Evolutionary conservation across 2,797 vertebrate species (phyloP).

Genomic region (Streptopelia turtur): DNA sequence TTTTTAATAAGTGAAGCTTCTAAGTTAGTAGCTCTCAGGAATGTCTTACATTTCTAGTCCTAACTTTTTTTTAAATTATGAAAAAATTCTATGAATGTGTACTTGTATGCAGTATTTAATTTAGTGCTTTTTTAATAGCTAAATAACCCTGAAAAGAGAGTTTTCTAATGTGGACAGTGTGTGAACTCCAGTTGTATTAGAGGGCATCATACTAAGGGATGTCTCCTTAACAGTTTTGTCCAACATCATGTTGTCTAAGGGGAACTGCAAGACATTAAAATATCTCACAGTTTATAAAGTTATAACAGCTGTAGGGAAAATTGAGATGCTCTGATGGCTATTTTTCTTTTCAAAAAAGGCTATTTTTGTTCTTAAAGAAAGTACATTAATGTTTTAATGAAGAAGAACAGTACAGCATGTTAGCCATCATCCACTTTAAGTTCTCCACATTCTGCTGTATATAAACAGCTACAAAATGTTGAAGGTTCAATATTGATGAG

Average conservation of each 20-base stretch:
- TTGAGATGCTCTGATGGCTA: not conserved
- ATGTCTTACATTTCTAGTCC: slow-evolving; percentile 16
- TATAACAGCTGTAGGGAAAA: not conserved
- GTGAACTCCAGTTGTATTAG: not conserved
- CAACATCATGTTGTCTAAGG: slow-evolving; percentile 2
- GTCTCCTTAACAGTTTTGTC: not conserved
- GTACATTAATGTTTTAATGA: slow-evolving; percentile 5
- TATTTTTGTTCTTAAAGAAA: slow-evolving; percentile 2
- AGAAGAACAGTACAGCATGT: not conserved
- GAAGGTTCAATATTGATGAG: slow-evolving; percentile 31
- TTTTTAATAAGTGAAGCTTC: slow-evolving; percentile 11
- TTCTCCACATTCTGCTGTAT: not conserved
- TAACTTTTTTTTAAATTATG: not conserved
- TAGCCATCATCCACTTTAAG: slow-evolving; percentile 15
- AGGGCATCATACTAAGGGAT: not conserved
- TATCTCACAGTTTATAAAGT: slow-evolving; percentile 6
- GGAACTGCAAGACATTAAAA: slow-evolving; percentile 19
- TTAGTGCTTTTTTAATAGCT: not conserved
- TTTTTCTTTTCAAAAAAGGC: not conserved
- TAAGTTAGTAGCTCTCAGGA: not conserved
- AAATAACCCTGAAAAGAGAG: not conserved
- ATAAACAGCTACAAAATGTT: slow-evolving; percentile 17
- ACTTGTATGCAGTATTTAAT: not conserved
- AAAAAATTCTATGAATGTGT: not conserved
- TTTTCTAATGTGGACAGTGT: not conserved